A percentile compares a stretch with the other conserved stretches of the same genome.
Evolutionary conservation across 2,888 invertebrate genomes (phyloP).

Genomic region (Athripsodes cinereus): DNA sequence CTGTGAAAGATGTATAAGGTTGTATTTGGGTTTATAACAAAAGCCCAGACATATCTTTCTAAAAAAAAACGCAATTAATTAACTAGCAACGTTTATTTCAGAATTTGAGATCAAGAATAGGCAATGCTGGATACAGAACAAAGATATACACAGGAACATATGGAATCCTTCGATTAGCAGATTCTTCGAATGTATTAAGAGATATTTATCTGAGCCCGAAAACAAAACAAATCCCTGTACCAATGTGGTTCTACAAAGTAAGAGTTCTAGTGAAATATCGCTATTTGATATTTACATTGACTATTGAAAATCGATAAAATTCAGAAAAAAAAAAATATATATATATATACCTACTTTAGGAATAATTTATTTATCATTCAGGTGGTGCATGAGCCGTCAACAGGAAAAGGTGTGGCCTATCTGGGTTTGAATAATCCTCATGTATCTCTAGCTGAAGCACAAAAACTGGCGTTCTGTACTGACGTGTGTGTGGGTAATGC

Average conservation of each 20-base stretch:
- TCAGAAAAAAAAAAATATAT: too few species aligned
- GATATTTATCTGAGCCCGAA: conserved; percentile 41
- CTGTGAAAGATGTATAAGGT: too few species aligned
- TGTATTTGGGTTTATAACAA: too few species aligned
- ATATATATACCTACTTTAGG: too few species aligned
- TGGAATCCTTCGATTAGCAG: conserved; percentile 52
- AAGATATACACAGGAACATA: conserved; percentile 55
- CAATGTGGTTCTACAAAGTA: conserved; percentile 44
- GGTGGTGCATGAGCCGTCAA: conserved; percentile 50
- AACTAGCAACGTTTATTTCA: too few species aligned
- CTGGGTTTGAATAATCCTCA: conserved; percentile 60
- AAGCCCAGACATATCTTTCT: too few species aligned
- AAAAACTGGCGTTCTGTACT: conserved; percentile 45
- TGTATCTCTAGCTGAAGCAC: conserved; percentile 39
- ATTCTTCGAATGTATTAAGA: conserved; percentile 39
- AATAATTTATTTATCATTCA: conserved; percentile 29
- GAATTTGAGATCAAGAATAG: conserved; percentile 40
- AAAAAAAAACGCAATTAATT: too few species aligned
- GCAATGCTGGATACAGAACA: conserved; percentile 38
- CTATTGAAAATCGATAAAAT: too few species aligned
- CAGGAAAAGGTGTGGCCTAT: conserved; percentile 51
- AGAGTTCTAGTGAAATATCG: not conserved
- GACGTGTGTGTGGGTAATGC: conserved; percentile 50
- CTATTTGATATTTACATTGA: not conserved
- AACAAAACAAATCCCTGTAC: conserved; percentile 41